These are phyloP conservation scores for Eupithecia exiguata DNA, from an alignment of 2,888 invertebrate species.

Conservation along the genomic window DNA sequence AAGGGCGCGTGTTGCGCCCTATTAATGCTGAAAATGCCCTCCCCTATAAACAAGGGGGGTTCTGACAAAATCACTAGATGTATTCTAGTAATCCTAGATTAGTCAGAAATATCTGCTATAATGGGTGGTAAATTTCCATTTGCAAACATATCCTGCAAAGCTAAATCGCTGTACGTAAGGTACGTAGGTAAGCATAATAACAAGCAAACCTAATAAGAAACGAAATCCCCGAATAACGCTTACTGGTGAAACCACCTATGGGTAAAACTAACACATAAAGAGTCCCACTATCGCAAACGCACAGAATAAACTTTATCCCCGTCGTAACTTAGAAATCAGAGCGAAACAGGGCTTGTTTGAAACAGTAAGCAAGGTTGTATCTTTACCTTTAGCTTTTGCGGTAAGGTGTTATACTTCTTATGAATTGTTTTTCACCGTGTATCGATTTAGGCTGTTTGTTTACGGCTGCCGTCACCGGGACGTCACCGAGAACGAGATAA, in stretches of 20 bases:
- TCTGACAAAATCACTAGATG: neutral
- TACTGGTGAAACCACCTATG: slow-evolving; percentile 22
- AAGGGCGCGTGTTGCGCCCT: too few relatives aligned
- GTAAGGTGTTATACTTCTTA: too few relatives aligned
- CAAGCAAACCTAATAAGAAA: slow-evolving; percentile 7
- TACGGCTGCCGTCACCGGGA: too few relatives aligned
- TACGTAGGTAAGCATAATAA: neutral
- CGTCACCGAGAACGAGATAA: too few relatives aligned
- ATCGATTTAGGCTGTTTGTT: too few relatives aligned
- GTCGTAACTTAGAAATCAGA: slow-evolving; percentile 66
- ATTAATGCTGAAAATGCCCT: too few relatives aligned
- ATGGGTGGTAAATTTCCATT: neutral
- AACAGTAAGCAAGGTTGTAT: slow-evolving; percentile 12
- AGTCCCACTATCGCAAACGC: slow-evolving; percentile 16
- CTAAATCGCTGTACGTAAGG: neutral
- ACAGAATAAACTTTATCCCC: slow-evolving; percentile 39
- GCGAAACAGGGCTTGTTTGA: slow-evolving; percentile 45
- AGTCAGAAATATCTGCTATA: neutral
- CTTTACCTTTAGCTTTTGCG: too few relatives aligned
- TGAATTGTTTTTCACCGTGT: too few relatives aligned
- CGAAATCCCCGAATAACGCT: slow-evolving; percentile 9
- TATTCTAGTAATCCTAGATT: neutral
- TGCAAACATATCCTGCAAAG: neutral
- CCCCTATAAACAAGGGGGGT: too few relatives aligned
- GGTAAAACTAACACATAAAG: slow-evolving; percentile 27